Evolutionary conservation across 1,140 invertebrate species (phyloP).

Genomic region (Colletes gigas): DNA sequence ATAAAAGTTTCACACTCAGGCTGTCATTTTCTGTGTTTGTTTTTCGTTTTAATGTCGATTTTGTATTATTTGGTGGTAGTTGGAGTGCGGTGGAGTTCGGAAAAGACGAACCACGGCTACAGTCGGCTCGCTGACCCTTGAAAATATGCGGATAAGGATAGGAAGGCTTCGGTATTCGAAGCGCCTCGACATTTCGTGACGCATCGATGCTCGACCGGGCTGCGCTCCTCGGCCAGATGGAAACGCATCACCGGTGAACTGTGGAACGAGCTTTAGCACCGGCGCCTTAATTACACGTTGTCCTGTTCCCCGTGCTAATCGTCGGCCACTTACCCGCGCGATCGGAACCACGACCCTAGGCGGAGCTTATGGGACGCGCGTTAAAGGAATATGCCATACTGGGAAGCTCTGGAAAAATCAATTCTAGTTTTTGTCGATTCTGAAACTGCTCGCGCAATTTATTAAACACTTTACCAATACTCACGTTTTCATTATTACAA

Average conservation of each 20-base stretch:
- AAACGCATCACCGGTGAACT: conserved; percentile 35
- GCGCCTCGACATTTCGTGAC: conserved; percentile 54
- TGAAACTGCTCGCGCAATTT: too few species aligned
- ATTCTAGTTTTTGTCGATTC: too few species aligned
- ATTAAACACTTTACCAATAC: too few species aligned
- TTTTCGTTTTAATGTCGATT: too few species aligned
- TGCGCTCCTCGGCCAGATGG: conserved; percentile 28
- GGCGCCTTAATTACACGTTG: conserved; percentile 48
- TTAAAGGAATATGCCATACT: too few species aligned
- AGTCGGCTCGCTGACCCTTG: conserved; percentile 59
- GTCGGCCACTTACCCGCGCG: conserved; percentile 19
- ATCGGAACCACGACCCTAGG: conserved; percentile 8
- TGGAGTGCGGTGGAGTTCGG: not conserved
- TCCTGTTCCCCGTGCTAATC: conserved; percentile 31
- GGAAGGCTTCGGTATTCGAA: conserved; percentile 56
- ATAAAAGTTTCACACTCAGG: too few species aligned
- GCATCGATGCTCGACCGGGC: conserved; percentile 49
- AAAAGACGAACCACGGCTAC: conserved; percentile 11
- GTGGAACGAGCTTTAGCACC: conserved; percentile 34
- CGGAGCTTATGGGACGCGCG: not conserved
- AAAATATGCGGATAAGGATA: conserved; percentile 63
- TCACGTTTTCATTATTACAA: too few species aligned
- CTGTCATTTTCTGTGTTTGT: too few species aligned
- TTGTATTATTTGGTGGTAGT: too few species aligned
- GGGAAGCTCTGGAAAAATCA: too few species aligned